Percentiles rank a stretch among this genome's conserved stretches.
Conservation (phyloP, 1,140 invertebrate species). For the Temnothorax longispinosus region DNA sequence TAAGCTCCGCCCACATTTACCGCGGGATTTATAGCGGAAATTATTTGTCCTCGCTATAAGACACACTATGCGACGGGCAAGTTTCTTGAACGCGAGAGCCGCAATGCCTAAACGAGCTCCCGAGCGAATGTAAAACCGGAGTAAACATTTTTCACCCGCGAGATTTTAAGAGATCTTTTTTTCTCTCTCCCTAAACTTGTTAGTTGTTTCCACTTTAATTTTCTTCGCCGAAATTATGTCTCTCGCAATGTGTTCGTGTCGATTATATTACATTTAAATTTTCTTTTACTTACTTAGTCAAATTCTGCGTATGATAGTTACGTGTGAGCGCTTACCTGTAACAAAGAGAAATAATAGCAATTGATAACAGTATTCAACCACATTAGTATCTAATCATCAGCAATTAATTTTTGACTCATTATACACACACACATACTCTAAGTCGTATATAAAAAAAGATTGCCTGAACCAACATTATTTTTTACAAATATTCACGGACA, state of each 20-base stretch:
- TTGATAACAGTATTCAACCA: not conserved
- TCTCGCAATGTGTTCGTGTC: not conserved
- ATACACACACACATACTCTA: too few relatives aligned
- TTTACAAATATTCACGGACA: not conserved
- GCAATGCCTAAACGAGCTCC: conserved; percentile 32
- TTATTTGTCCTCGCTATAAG: conserved; percentile 53
- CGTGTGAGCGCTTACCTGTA: conserved; percentile 30
- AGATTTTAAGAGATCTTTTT: conserved; percentile 20
- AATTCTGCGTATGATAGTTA: not conserved
- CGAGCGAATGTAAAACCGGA: conserved; percentile 21
- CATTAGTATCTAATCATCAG: not conserved
- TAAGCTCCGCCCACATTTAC: conserved; percentile 51
- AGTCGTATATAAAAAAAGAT: not conserved
- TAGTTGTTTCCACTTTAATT: conserved; percentile 49
- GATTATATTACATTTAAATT: conserved; percentile 29
- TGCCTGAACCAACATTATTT: not conserved
- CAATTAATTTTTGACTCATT: too few relatives aligned
- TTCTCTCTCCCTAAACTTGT: not conserved
- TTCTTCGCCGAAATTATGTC: conserved; percentile 33
- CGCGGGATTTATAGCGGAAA: conserved; percentile 47
- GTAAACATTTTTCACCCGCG: not conserved
- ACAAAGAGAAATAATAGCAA: conserved; percentile 35
- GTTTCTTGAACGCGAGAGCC: conserved; percentile 21
- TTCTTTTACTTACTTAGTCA: conserved; percentile 17
- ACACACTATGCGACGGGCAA: not conserved